phyloP scores from a whole-genome alignment of 2,888 invertebrate genomes.

The Drosophila suboccidentalis region DNA sequence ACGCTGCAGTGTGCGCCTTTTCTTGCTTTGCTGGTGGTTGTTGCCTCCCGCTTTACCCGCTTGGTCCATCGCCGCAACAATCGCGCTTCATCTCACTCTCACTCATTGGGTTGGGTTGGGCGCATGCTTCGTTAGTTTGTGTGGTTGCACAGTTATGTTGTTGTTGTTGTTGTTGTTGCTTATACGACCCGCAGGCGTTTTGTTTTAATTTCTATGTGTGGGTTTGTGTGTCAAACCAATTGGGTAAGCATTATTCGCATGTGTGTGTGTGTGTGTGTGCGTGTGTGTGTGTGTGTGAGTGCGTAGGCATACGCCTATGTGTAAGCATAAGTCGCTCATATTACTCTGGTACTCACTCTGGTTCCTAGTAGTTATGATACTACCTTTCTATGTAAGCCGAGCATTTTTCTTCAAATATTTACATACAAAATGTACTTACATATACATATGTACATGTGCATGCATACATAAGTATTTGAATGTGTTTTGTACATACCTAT shows the following conservation, averaged over 20 bases:
- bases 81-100: constrained; percentile 50
- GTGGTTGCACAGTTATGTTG: constrained; percentile 25
- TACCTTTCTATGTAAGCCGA: background rate
- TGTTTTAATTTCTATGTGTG: constrained; percentile 78
- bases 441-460: background rate
- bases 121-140: constrained; percentile 5
- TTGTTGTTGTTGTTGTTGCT: constrained; percentile 18
- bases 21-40: constrained; percentile 50
- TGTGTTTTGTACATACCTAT: background rate
- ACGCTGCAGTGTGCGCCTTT: constrained; percentile 6
- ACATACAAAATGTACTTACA: background rate
- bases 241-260: constrained; percentile 61
- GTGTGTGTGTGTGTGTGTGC: constrained; percentile 24
- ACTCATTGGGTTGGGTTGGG: constrained; percentile 21
- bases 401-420: background rate
- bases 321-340: constrained; percentile 1
- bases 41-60: constrained; percentile 43
- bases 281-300: constrained; percentile 52
- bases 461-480: no score
- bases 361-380: constrained; percentile 17
- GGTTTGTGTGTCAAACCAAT: constrained; percentile 80
- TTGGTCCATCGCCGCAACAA: constrained; percentile 17
- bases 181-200: constrained; percentile 67
- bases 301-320: background rate
- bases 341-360: constrained; percentile 21